phyloP scores from a whole-genome alignment of 2,113 vertebrate species.

The Microtus ochrogaster region DNA sequence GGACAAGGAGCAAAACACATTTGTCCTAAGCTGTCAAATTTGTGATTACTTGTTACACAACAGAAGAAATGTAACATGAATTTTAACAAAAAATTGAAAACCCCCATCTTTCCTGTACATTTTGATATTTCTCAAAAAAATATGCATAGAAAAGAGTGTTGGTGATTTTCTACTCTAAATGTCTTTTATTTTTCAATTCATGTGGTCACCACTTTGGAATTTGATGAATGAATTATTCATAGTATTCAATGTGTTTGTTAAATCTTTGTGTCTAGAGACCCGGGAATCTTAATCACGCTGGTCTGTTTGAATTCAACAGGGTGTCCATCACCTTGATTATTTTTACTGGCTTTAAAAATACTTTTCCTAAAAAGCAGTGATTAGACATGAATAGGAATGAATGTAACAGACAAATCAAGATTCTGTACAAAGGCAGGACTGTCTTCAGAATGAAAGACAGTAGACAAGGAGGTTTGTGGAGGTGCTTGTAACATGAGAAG shows the following conservation, averaged over 20 bases:
- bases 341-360: constrained; percentile 50
- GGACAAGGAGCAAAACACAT: neutral
- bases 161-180: constrained; percentile 27
- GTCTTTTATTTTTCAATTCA: constrained; percentile 43
- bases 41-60: constrained; percentile 26
- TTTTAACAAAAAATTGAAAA: neutral
- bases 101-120: neutral
- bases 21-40: neutral
- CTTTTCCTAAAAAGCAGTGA: constrained; percentile 42
- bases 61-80: neutral
- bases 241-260: constrained; percentile 54
- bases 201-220: constrained; percentile 19
- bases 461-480: neutral
- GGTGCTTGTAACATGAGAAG: neutral
- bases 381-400: constrained; percentile 32
- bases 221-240: constrained; percentile 62
- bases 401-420: constrained; percentile 12
- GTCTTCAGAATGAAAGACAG: constrained; percentile 7
- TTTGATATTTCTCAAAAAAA: neutral
- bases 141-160: neutral
- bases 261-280: constrained; percentile 37
- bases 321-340: constrained; percentile 50
- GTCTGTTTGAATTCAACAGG: neutral
- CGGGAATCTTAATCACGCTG: constrained; percentile 39
- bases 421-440: constrained; percentile 13